Conservation (phyloP, 2,797 vertebrate genomes). For the Trichosurus vulpecula region DNA sequence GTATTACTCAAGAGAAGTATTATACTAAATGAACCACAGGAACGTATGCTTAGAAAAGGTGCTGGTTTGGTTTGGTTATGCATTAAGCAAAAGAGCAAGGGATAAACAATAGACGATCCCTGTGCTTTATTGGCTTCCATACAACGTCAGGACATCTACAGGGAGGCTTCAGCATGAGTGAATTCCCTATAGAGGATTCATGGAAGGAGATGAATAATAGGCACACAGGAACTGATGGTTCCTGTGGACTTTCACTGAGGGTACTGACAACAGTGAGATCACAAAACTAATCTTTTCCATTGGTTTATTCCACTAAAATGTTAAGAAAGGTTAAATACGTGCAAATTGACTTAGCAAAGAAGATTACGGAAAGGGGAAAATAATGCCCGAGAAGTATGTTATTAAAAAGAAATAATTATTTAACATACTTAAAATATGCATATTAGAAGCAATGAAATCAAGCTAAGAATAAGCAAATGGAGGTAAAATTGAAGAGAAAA, state of each 20-base stretch:
- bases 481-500: slow-evolving; percentile 17
- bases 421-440: slow-evolving; percentile 17
- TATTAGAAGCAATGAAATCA: slow-evolving; percentile 46
- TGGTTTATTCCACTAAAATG: background rate
- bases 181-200: background rate
- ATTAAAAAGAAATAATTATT: slow-evolving; percentile 55
- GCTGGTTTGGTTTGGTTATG: background rate
- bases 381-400: slow-evolving; percentile 20
- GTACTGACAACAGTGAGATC: background rate
- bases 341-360: background rate
- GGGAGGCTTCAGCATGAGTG: background rate
- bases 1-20: background rate
- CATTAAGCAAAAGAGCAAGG: background rate
- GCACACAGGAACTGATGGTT: background rate
- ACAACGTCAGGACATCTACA: background rate
- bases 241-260: background rate
- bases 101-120: background rate
- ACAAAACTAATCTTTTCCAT: background rate
- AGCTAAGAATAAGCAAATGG: background rate
- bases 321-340: background rate
- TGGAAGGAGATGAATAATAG: background rate
- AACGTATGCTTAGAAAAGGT: background rate
- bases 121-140: background rate
- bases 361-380: slow-evolving; percentile 15
- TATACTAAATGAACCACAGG: background rate